phyloP scores from a whole-genome alignment of 2,113 vertebrate genomes.

The Pelodiscus sinensis region DNA sequence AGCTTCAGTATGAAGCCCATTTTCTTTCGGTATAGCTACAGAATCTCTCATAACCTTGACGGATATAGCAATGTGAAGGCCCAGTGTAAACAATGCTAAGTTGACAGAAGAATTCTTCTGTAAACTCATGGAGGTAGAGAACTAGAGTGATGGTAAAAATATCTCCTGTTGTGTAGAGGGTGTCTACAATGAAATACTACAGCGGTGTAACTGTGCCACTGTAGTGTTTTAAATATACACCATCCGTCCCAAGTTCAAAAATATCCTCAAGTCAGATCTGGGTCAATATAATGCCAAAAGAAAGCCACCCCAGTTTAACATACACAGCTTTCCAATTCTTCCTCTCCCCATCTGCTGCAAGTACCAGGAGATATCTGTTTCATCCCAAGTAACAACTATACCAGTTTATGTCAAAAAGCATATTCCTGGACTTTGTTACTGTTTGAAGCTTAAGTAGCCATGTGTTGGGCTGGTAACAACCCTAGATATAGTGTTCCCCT shows the following conservation, averaged over 20 bases:
- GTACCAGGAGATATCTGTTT: rapidly evolving
- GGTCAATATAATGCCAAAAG: background rate
- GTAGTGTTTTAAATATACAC: background rate
- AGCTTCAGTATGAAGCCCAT: background rate
- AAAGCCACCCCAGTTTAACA: background rate
- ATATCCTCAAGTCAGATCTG: background rate
- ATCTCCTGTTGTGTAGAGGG: background rate
- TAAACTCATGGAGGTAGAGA: background rate
- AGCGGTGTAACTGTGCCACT: background rate
- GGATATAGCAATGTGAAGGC: background rate
- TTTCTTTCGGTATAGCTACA: background rate
- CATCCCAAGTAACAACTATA: background rate
- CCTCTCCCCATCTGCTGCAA: background rate
- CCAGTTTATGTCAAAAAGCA: background rate
- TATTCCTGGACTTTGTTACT: rapidly evolving
- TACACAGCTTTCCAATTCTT: background rate
- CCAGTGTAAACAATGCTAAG: background rate
- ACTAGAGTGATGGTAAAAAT: background rate
- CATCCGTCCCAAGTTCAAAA: background rate
- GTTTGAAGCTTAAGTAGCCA: background rate
- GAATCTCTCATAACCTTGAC: background rate
- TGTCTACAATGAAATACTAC: background rate
- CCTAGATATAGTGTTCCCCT: background rate
- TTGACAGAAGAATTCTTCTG: background rate
- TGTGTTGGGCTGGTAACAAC: background rate